phyloP scores from a whole-genome alignment of 1,140 invertebrate species.

The Prorops nasuta region DNA sequence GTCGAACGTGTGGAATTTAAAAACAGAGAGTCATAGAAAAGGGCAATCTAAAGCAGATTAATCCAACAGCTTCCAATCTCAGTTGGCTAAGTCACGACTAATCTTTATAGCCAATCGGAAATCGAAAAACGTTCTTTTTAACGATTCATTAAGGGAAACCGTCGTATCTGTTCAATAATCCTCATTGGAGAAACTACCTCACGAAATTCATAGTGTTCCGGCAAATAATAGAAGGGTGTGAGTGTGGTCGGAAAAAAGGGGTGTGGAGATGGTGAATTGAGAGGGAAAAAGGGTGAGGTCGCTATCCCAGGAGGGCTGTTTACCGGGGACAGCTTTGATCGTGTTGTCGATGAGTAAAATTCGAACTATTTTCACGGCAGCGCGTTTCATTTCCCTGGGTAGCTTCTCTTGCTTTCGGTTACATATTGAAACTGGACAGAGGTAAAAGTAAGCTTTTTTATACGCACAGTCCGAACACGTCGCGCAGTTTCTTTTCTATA shows the following conservation, averaged over 20 bases:
- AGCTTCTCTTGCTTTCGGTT: neutral
- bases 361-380: constrained; percentile 20
- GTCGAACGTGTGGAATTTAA: neutral
- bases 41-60: neutral
- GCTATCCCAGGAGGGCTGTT: constrained; percentile 17
- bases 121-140: neutral
- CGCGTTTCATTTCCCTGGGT: constrained; percentile 15
- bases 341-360: constrained; percentile 24
- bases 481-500: neutral
- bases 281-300: constrained; percentile 3
- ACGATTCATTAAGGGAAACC: neutral
- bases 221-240: neutral
- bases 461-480: neutral
- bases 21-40: neutral
- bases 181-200: neutral
- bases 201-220: neutral
- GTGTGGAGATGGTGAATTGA: constrained; percentile 1
- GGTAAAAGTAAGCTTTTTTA: neutral
- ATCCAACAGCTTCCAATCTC: neutral
- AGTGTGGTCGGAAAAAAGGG: neutral
- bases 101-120: neutral
- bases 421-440: neutral
- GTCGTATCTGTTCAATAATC: neutral
- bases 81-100: neutral
- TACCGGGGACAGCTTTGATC: constrained; percentile 19